Evolutionary conservation across 35 echinoderm and acorn worm species (phyloP).

Genomic region (Patiria miniata): DNA sequence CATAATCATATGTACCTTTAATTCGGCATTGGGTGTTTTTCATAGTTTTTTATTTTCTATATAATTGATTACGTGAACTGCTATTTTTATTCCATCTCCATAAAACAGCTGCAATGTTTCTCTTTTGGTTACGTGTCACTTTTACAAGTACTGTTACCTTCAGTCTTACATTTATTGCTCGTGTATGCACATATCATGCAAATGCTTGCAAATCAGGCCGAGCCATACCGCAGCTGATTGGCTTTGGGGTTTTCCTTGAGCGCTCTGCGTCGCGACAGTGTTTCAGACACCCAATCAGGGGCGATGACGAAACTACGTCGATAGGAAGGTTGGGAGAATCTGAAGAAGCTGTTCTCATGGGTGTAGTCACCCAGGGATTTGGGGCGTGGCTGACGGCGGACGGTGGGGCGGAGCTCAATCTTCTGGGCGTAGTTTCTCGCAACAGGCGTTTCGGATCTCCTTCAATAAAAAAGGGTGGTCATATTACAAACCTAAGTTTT

Average conservation of each 20-base stretch:
- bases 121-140: too few species aligned
- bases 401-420: background rate
- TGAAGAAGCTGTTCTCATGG: conserved; percentile 76
- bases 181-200: background rate
- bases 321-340: conserved; percentile 7
- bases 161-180: too few species aligned
- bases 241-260: background rate
- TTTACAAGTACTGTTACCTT: too few species aligned
- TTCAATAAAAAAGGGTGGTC: background rate
- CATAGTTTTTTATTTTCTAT: too few species aligned
- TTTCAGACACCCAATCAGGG: conserved; percentile 81
- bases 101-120: too few species aligned
- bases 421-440: conserved; percentile 17
- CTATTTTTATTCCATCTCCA: too few species aligned
- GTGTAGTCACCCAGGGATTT: conserved; percentile 52
- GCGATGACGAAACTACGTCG: conserved; percentile 70
- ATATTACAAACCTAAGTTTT: too few species aligned
- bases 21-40: too few species aligned
- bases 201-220: background rate
- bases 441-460: background rate
- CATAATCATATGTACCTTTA: too few species aligned
- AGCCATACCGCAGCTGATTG: conserved; percentile 30
- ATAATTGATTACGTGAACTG: too few species aligned
- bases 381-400: conserved; percentile 37
- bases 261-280: conserved; percentile 28